Base-by-base conservation (phyloP, 2,888 invertebrate genomes). In the Craniophora ligustri region DNA sequence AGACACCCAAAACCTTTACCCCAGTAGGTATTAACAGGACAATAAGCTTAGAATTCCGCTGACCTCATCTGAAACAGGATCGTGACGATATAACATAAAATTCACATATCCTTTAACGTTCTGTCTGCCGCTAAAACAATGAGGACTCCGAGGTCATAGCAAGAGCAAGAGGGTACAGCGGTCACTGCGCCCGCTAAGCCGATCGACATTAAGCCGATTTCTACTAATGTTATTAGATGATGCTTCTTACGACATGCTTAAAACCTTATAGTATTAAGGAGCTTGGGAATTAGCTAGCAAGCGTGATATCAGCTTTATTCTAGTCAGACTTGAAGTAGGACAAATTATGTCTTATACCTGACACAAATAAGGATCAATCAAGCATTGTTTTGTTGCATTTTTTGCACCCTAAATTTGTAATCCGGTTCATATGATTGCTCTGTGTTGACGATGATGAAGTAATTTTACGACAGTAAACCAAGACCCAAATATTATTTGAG, bases 201-300 rank as follows among this genome's bases (percentile, higher is more conserved):
- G 46, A 45, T 69, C 45, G 26, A 34, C 19, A 31, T 46, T 54
- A 68, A 70, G 68, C 70, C 62, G 67, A 69, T 70, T 66, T 47
- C 35, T 16, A 36, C 63, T 69, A 70, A 69, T 59, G 48, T 55
- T 47, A 69, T 69, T 69, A 69, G 48, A 48, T 51, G 45, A 55
- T 42, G 18, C 67, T 49, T 35, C 34, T 46, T 53, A 30, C 41
- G 41, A 16, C 50, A 30, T 39, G 32, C 51, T 21, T 41, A 39
- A 46, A 46, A 59, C 62, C 56, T 44, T 65, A 62, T 15, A 64
- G 13, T 35, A 39, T 28, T 64, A 64, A 68, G 55, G 21, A 13
- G 68, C 40, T 67, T 68, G 32, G 11, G 38, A 44, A 58, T 63
- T 45, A 51, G 55, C 44, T 64, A 62, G 26, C 56, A 23, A 61